These are phyloP conservation scores for Centruroides vittatus DNA, from an alignment of 1,140 invertebrate genomes.

Conservation along the genomic window DNA sequence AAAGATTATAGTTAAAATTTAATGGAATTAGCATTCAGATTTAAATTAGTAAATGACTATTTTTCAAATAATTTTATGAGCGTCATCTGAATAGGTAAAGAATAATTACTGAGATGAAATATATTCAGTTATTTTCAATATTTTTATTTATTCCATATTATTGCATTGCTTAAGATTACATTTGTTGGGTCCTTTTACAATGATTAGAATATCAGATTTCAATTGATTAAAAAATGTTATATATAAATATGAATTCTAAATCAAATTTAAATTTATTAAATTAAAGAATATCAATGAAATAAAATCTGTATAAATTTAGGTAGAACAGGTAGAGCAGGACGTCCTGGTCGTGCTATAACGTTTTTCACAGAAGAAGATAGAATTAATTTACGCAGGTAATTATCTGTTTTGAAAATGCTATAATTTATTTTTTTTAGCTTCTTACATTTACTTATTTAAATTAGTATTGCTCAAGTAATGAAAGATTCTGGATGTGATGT, in stretches of 20 bases:
- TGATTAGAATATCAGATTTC: too few relatives aligned
- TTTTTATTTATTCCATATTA: too few relatives aligned
- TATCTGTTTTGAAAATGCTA: not conserved
- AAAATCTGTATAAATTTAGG: conserved; percentile 35
- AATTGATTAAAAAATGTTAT: too few relatives aligned
- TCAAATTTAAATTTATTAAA: not conserved
- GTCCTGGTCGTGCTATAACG: conserved; percentile 72
- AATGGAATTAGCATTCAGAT: too few relatives aligned
- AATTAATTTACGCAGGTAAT: conserved; percentile 61
- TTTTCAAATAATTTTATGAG: too few relatives aligned
- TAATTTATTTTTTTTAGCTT: conserved; percentile 20
- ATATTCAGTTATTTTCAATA: too few relatives aligned
- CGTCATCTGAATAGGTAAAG: too few relatives aligned
- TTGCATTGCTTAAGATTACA: too few relatives aligned
- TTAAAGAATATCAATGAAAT: conserved; percentile 2
- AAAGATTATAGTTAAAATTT: too few relatives aligned
- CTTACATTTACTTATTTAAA: conserved; percentile 8
- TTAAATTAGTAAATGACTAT: too few relatives aligned
- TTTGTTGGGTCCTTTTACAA: too few relatives aligned
- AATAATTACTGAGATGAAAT: too few relatives aligned
- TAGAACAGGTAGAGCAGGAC: conserved; percentile 83
- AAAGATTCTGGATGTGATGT: conserved; percentile 75
- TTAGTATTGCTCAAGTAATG: conserved; percentile 71
- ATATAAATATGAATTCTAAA: not conserved
- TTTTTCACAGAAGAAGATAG: conserved; percentile 87